Evolutionary conservation across 37 sponge, comb jelly and placozoan genomes (phyloP).

Genomic region (Dysidea cf. avara): DNA sequence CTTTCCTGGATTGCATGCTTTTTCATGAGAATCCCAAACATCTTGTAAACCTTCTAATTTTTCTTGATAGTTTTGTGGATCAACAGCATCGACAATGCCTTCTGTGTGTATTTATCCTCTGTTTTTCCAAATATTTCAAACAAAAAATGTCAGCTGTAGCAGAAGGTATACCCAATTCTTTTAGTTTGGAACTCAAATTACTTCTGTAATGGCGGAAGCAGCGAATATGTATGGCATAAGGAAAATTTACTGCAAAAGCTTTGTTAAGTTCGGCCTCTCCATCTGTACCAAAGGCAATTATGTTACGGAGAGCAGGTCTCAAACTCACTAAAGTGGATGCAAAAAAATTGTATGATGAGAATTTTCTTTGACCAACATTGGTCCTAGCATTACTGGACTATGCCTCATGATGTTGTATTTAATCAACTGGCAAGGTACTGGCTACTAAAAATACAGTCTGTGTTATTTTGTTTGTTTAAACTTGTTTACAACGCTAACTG

Average conservation of each 20-base stretch:
- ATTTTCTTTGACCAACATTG: conserved; percentile 23
- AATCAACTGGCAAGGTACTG: not conserved
- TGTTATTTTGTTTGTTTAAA: conserved; percentile 12
- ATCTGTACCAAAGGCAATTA: conserved; percentile 15
- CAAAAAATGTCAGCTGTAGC: not conserved
- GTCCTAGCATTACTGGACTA: conserved; percentile 22
- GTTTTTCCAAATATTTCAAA: conserved; percentile 14
- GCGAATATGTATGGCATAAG: conserved; percentile 17
- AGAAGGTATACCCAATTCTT: conserved; percentile 3
- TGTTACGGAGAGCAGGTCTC: not conserved
- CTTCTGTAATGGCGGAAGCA: conserved; percentile 25
- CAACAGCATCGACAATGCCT: conserved; percentile 25
- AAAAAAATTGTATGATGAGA: conserved; percentile 27
- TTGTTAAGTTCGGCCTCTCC: conserved; percentile 14
- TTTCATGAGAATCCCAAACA: not conserved
- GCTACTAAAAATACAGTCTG: conserved; percentile 6
- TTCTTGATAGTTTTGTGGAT: not conserved
- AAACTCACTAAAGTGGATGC: conserved; percentile 10
- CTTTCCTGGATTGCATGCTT: conserved; percentile 16
- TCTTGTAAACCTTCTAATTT: conserved; percentile 6
- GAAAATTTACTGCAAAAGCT: conserved; percentile 1
- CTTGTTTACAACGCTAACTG: not conserved
- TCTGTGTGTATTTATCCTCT: too few relatives aligned
- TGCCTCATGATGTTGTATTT: not conserved
- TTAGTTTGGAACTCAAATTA: conserved; percentile 13